Base-by-base conservation (phyloP, 2,113 vertebrate genomes). In the Ciconia stormi region DNA sequence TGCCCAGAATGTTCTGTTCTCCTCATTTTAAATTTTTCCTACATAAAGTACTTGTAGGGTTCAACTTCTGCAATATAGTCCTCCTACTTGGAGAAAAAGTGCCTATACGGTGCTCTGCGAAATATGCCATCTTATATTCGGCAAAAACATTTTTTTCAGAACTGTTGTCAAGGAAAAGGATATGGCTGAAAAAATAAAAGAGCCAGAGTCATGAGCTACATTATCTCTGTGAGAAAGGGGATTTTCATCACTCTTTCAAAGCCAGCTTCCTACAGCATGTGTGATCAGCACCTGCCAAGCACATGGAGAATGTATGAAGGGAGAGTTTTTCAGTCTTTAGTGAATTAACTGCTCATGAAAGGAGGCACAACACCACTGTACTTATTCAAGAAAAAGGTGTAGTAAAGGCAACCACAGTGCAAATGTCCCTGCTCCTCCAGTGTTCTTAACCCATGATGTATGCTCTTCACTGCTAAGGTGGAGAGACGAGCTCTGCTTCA, bases 241-340 rank as follows among this genome's bases (percentile, higher is more conserved):
- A 79, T 86, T 92, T 95, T 94, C 69, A 88, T 73, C 89, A 79
- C 73, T 59, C 55, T 81, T 90, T 87, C 85, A 91, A 70, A 92
- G 71, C n/a, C 65, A 67, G 36, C 80, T 97, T 95, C 92, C 67
- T 88, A 59, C 65, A 90, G 47, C 73, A 83, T 95, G n/a, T 63
- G 79, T 66, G 77, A 94, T 53, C 73, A 72, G 32, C 91, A 96
- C 85, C 91, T 97, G 96, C 56, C 62, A 82, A 85, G 22, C 90
- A 95, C 81, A 95, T 95, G 94, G 83, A 87, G 62, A 23, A 25
- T 47, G 70, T 42, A 67, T 34, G 71, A 90, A 89, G 70, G 50
- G 29, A 63, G 34, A 61, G 18, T 11, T 82, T 83, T 77, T 62
- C 36, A 55, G 44, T 76, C 65, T 62, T 89, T 53, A 44, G 65